Percentiles rank a stretch among this genome's conserved stretches.
Evolutionary conservation across 2,888 invertebrate genomes (phyloP).

Genomic region (Troides aeacus): DNA sequence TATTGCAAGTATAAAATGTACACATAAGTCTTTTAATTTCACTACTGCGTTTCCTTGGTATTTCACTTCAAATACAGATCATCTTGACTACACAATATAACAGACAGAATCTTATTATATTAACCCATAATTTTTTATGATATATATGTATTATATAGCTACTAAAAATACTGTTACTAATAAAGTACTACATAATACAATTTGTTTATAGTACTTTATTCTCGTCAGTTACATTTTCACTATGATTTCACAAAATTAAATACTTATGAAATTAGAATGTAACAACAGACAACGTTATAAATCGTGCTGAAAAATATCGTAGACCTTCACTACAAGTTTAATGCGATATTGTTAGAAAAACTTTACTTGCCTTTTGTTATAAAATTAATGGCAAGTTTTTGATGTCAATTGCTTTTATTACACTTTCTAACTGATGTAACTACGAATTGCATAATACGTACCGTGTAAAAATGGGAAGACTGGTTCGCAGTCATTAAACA

Average conservation of each 20-base stretch:
- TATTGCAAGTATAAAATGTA: background rate
- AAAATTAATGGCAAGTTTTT: constrained; percentile 2
- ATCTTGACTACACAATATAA: too few relatives aligned
- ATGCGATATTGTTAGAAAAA: background rate
- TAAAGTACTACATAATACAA: too few relatives aligned
- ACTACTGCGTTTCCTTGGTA: background rate
- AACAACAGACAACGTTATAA: background rate
- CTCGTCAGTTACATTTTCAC: background rate
- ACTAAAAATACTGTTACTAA: too few relatives aligned
- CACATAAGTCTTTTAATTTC: background rate
- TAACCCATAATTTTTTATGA: too few relatives aligned
- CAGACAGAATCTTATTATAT: too few relatives aligned
- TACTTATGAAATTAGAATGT: background rate
- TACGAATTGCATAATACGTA: constrained; percentile 37
- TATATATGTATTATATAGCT: too few relatives aligned
- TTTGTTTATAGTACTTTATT: background rate
- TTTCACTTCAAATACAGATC: background rate
- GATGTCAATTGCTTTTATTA: constrained; percentile 39
- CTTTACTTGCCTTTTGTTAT: background rate
- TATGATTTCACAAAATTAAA: background rate
- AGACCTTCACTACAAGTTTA: background rate
- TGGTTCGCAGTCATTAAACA: background rate
- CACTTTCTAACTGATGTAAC: constrained; percentile 40
- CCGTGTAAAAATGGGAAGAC: constrained; percentile 26
- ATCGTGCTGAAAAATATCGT: background rate